Conservation (phyloP, 2,888 invertebrate species). For the Drosophila multiciliata region DNA sequence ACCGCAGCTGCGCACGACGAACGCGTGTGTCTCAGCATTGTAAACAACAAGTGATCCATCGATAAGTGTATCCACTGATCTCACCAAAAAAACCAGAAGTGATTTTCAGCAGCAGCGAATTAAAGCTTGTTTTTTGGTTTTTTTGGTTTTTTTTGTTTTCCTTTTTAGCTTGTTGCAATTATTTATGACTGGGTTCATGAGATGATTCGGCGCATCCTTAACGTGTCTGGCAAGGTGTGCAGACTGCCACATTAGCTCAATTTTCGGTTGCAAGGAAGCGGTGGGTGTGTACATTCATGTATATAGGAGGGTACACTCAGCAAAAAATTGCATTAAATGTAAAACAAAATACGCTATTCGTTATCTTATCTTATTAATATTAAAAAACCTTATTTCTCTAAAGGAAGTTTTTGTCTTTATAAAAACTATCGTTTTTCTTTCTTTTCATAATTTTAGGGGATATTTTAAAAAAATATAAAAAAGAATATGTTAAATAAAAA, state of each 20-base stretch:
- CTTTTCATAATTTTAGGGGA: neutral
- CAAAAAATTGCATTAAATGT: neutral
- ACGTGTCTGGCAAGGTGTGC: slow-evolving; percentile 61
- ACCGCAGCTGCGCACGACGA: slow-evolving; percentile 44
- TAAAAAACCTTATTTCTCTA: neutral
- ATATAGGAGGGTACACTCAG: neutral
- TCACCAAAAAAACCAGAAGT: slow-evolving; percentile 64
- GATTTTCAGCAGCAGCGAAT: slow-evolving; percentile 65
- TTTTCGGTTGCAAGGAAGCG: slow-evolving; percentile 1
- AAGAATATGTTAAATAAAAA: neutral
- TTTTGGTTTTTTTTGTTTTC: slow-evolving; percentile 41
- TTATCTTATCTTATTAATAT: neutral
- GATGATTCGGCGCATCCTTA: slow-evolving; percentile 22
- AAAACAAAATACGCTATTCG: too few species aligned
- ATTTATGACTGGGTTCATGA: slow-evolving; percentile 41
- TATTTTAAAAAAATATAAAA: fast-evolving
- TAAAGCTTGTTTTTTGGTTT: slow-evolving; percentile 31
- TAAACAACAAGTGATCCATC: slow-evolving; percentile 26
- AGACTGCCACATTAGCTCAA: slow-evolving; percentile 57
- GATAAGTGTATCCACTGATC: slow-evolving; percentile 29
- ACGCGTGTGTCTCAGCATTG: slow-evolving; percentile 35
- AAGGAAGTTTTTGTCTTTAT: too few species aligned
- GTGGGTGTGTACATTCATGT: neutral
- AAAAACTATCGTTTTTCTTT: neutral
- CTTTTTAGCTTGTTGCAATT: slow-evolving; percentile 48